Conservation (phyloP, 2,888 invertebrate species). For the Luperina testacea region DNA sequence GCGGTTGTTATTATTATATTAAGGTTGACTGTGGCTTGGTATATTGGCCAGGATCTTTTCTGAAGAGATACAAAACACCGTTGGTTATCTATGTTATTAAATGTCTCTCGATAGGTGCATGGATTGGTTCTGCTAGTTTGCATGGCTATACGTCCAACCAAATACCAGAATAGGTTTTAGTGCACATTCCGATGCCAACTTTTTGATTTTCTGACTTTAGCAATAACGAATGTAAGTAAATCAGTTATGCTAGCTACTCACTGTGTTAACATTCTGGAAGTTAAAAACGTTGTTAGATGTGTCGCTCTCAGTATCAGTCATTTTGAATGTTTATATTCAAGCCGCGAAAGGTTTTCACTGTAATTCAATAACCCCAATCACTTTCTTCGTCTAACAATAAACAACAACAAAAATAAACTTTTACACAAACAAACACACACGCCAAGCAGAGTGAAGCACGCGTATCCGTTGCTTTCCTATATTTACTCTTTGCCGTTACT, state of each 20-base stretch:
- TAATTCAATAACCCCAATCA: slow-evolving; percentile 11
- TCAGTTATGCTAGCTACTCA: slow-evolving; percentile 63
- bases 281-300: slow-evolving; percentile 70
- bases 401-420: not conserved
- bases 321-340: slow-evolving; percentile 47
- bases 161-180: too few relatives aligned
- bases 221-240: not conserved
- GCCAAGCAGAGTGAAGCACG: too few relatives aligned
- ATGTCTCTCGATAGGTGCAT: too few relatives aligned
- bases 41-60: too few relatives aligned
- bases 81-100: too few relatives aligned
- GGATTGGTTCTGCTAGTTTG: too few relatives aligned
- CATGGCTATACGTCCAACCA: too few relatives aligned
- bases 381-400: not conserved
- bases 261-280: slow-evolving; percentile 75
- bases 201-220: not conserved
- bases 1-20: too few relatives aligned
- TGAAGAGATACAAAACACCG: too few relatives aligned
- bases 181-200: not conserved
- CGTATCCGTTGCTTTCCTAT: not conserved
- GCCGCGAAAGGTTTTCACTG: not conserved
- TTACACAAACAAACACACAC: not conserved
- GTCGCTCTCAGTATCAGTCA: slow-evolving; percentile 78
- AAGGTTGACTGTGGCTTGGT: too few relatives aligned
- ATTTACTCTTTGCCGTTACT: too few relatives aligned